Base-by-base conservation (phyloP, 2,113 vertebrate species). In the Sebastes fasciatus region DNA sequence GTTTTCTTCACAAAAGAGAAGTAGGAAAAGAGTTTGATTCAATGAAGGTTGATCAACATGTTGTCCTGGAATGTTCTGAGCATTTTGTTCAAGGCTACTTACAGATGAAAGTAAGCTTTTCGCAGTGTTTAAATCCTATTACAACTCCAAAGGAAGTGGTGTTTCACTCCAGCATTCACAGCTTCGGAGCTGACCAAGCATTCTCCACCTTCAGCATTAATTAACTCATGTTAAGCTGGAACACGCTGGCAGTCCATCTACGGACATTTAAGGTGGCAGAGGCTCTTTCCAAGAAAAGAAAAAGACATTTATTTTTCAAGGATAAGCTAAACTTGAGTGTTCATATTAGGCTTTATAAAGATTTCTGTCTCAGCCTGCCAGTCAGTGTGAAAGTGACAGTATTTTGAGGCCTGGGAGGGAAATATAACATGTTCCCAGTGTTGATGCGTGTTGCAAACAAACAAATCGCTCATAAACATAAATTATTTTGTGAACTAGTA, bases 71-170 rank as follows among this genome's bases (percentile, higher is more conserved):
- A 92, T 92, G 91, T 92, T 86, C 85, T 65, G 73, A 83, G 64
- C 67, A 72, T 85, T 34, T 90, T 79, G 62, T 87, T 75, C 63
- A 77, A 79, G 75, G 87, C 89, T 51, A 3, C 87, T 85, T 79
- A 86, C 88, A 91, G 63, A 92, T 90, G 85, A 93, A 92, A 91
- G 91, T 79, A 86, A 91, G 85, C 87, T 80, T 86, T 89, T 89
- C 80, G 42, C 69, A 74, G 73, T 52, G 72, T 83, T 84, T 82
- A 46, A 92, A 92, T 90, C 91, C 86, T 85, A 88, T 92, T 90
- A 89, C 17, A 49, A 72, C 77, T 87, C 88, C 79, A 90, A 83
- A 87, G 23, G 66, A 45, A 13, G 19, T 40, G 23, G 54, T 78
- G 74, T 88, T 83, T 87, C 69, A 82, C 80, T 76, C 74, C 63